phyloP scores from a whole-genome alignment of 30 jellyfish, hydroid and myxozoan species.

The Aurelia sp. region DNA sequence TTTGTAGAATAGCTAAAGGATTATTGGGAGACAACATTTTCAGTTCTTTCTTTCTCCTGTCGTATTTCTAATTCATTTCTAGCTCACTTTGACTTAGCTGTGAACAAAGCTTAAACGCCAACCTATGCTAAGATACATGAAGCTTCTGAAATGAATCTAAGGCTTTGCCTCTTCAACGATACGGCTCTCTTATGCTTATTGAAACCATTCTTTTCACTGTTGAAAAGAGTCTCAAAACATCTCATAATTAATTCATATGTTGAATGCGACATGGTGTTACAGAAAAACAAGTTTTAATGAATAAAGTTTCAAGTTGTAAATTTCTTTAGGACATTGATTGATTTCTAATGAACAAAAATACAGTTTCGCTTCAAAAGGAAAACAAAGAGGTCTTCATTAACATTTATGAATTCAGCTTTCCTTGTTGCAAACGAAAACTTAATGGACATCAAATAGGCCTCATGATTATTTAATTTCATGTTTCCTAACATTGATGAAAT shows the following conservation, averaged over 20 bases:
- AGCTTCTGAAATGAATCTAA: too few relatives aligned
- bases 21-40: too few relatives aligned
- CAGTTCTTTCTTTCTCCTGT: too few relatives aligned
- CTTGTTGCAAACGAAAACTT: neutral
- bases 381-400: neutral
- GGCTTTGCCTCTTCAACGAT: too few relatives aligned
- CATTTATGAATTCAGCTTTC: neutral
- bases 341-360: slow-evolving; percentile 2
- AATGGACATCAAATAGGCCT: slow-evolving; percentile 25
- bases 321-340: neutral
- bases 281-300: slow-evolving; percentile 1
- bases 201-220: neutral
- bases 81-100: too few relatives aligned
- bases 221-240: neutral
- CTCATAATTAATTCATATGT: slow-evolving; percentile 3
- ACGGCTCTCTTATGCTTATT: neutral
- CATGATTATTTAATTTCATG: slow-evolving; percentile 10
- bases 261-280: slow-evolving; percentile 10
- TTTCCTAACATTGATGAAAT: slow-evolving; percentile 16
- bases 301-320: slow-evolving; percentile 6
- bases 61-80: too few relatives aligned
- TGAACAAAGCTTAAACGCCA: too few relatives aligned
- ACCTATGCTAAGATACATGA: too few relatives aligned
- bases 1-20: too few relatives aligned
- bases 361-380: slow-evolving; percentile 1